phyloP scores from a whole-genome alignment of 2,797 vertebrate genomes.

The Falco biarmicus region DNA sequence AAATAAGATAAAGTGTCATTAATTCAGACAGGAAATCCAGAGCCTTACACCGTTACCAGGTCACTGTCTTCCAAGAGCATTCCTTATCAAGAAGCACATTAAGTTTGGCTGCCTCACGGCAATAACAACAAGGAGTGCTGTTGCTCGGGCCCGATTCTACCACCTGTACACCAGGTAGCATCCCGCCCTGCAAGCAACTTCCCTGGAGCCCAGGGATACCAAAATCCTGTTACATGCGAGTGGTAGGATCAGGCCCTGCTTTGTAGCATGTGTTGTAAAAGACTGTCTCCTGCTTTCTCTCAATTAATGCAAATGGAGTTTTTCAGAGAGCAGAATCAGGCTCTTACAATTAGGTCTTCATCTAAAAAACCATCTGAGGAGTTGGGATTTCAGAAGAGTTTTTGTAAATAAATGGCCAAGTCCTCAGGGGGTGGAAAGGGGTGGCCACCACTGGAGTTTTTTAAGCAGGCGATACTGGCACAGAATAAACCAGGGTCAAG shows the following conservation, averaged over 20 bases:
- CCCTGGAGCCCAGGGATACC: neutral
- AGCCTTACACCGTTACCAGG: neutral
- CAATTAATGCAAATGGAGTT: neutral
- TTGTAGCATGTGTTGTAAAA: neutral
- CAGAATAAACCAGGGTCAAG: neutral
- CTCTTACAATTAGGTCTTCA: neutral
- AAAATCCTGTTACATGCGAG: neutral
- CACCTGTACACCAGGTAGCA: neutral
- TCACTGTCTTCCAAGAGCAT: neutral
- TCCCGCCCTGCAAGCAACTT: neutral
- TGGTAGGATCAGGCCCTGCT: neutral
- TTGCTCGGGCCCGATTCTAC: neutral
- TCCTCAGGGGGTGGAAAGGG: neutral
- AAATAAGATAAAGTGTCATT: neutral
- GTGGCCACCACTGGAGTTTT: neutral
- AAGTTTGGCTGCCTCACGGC: neutral
- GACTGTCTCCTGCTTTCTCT: neutral
- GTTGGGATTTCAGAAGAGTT: neutral
- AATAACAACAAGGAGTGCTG: neutral
- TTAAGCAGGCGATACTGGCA: neutral
- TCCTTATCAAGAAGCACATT: neutral
- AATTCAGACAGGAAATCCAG: slow-evolving; percentile 28
- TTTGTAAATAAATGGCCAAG: neutral
- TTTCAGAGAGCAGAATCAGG: neutral
- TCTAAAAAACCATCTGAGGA: neutral